Percentiles rank a stretch among this genome's conserved stretches.
Conservation (phyloP, 2,113 vertebrate species). For the Xiphorhynchus elegans region DNA sequence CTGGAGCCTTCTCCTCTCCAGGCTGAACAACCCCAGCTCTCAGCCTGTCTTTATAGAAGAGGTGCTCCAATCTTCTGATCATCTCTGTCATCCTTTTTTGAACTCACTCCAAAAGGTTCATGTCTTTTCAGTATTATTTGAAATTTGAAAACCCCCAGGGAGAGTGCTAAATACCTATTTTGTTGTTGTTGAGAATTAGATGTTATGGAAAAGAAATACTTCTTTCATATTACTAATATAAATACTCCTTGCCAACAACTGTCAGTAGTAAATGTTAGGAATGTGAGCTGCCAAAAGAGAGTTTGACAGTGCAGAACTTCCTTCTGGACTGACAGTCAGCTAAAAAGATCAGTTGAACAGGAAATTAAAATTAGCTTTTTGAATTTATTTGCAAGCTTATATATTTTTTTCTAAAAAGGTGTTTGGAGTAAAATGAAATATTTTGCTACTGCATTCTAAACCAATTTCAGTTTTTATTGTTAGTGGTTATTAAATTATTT, state of each 20-base stretch:
- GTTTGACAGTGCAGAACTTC: neutral
- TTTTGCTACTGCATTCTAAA: neutral
- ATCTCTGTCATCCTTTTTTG: neutral
- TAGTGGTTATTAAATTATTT: neutral
- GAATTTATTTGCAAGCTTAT: neutral
- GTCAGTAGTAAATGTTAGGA: neutral
- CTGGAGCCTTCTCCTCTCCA: accelerated
- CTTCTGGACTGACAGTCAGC: neutral
- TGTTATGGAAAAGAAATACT: neutral
- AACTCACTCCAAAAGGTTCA: too few relatives aligned
- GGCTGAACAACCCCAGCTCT: neutral
- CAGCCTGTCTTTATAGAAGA: neutral
- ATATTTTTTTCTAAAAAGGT: neutral
- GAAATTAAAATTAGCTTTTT: neutral
- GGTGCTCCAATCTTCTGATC: neutral
- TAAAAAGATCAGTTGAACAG: neutral
- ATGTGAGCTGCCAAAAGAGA: neutral
- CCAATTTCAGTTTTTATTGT: neutral
- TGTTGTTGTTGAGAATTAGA: neutral
- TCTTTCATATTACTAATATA: neutral
- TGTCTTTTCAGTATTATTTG: neutral
- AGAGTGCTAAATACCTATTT: neutral
- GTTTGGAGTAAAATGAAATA: neutral
- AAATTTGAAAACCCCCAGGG: neutral
- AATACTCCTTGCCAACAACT: neutral